Base-by-base conservation (phyloP, 2,888 invertebrate genomes). In the Yponomeuta cagnagella region DNA sequence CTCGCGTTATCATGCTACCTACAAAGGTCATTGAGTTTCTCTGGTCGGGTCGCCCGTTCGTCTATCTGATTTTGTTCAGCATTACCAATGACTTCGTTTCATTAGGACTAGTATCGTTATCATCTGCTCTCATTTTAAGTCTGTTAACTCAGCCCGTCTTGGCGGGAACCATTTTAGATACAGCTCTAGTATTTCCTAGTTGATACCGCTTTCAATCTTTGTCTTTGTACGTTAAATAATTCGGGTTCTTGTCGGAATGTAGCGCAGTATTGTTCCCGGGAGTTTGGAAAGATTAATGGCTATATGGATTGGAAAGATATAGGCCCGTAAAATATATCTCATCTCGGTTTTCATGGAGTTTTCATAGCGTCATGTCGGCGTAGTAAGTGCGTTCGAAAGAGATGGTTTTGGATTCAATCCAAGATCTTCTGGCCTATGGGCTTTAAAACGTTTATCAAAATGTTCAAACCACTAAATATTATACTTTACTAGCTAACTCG, bases 271-370 rank as follows among this genome's bases (percentile, higher is more conserved):
- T 58, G 52, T 12, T 15, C 15, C 52, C 4, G 52, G 52, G 52
- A 58, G 52, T 58, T 58, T 15, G 15, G 52, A 15, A 52, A 3
- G 1, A 8, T 58, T 58, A 58, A 58, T 58, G 15, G 15, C 12
- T 58, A 3, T 15, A 58, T 58, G 52, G 52, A 58, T 58, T 58
- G 15, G 52, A 58, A 58, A 58, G 15, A 58, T 15, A 8, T 58
- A 58, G 52, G 52, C 52, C 52, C 52, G 52, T 58, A 58, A 58
- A 58, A 58, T 58, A 58, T 58, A 58, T 58, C 52, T 58, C 52
- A 58, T 58, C 52, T 58, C 15, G 52, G 52, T 58, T 58, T 58
- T 58, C 12, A 58, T 58, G 52, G 52, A 58, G 12, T 58, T 58
- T 58, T 58, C 12, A 58, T 15, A 15, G 52, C 52, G 15, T 58